Conservation (phyloP, 2,113 vertebrate species). For the Corydoras sp. region DNA sequence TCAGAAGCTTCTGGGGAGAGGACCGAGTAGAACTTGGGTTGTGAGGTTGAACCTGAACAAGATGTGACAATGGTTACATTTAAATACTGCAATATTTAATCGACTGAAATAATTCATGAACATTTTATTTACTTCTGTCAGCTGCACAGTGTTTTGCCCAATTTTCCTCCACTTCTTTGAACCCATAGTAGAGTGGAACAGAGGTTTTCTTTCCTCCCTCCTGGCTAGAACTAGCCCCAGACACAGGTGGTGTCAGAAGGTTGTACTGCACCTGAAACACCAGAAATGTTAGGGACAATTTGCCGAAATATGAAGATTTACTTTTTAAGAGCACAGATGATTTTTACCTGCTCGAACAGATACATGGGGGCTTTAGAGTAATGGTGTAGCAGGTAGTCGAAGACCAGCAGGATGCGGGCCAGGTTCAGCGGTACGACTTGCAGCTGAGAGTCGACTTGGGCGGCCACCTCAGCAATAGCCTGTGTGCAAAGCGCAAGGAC, state of each 20-base stretch:
- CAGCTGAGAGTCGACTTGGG: conserved; percentile 76
- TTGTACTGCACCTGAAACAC: conserved; percentile 87
- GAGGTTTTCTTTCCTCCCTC: conserved; percentile 67
- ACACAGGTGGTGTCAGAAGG: conserved; percentile 82
- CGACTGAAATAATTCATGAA: too few relatives aligned
- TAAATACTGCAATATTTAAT: too few relatives aligned
- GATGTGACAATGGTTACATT: not conserved
- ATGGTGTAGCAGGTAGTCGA: conserved; percentile 93
- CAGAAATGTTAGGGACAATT: conserved; percentile 1
- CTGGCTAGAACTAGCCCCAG: conserved; percentile 71
- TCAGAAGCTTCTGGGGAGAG: conserved; percentile 90
- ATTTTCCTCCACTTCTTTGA: conserved; percentile 98
- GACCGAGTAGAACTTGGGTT: conserved; percentile 94
- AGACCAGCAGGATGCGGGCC: conserved; percentile 83
- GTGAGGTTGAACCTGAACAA: conserved; percentile 75
- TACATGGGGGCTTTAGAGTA: conserved; percentile 87
- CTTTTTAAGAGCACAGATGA: too few relatives aligned
- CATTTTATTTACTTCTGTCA: conserved; percentile 63
- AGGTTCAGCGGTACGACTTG: conserved; percentile 79
- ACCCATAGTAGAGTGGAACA: conserved; percentile 84
- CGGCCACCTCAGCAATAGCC: conserved; percentile 81
- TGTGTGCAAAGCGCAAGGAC: conserved; percentile 80
- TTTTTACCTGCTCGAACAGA: conserved; percentile 86
- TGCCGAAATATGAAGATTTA: too few relatives aligned
- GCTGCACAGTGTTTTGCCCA: conserved; percentile 90